Base-by-base conservation (phyloP, 2,888 invertebrate species). In the Nemotelus nigrinus region DNA sequence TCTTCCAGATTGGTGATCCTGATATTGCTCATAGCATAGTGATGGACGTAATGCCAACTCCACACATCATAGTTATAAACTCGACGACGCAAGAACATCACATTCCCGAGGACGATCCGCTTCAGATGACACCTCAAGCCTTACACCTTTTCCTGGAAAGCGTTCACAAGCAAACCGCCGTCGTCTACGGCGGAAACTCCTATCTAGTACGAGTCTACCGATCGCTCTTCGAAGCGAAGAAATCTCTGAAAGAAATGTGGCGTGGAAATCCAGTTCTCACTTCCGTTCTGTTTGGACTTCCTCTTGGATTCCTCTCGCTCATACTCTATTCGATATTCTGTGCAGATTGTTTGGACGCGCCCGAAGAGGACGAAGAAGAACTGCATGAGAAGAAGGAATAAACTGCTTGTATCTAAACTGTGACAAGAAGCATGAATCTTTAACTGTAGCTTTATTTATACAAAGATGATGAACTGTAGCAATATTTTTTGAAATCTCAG, bases 301-400 rank as follows among this genome's bases (percentile, higher is more conserved):
- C 99, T 0, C 89, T 96, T 63, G 96, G 96, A 53, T 98, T 99
- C 85, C 90, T 99, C 41, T 93, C 95, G 43, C 91, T 99, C 41
- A 98, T 99, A 83, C 93, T 96, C 85, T 99, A 99, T 86, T 96
- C 97, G 2, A 93, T 98, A 80, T 99, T 97, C 88, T 99, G 98
- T 85, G 94, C 96, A 75, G 98, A 99, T 86, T 96, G 98, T 83
- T 88, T 97, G 81, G 98, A 97, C 85, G 96, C 96, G 1, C 93
- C 94, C 65, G 96, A 96, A 77, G 94, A 94, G 76, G 94, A 94
- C 0, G 82, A 82, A 1, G 85, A 85, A 57, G 87, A 87, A 58
- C 84, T 85, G 50, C 89, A 89, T 81, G 89, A 88, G 78, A 89
- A 89, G 82, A 87, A 87, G 78, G 89, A 89, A 81, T 89, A 87